These are phyloP conservation scores for Drosophila quadrilineata DNA, from an alignment of 1,140 invertebrate species.

Conservation along the genomic window DNA sequence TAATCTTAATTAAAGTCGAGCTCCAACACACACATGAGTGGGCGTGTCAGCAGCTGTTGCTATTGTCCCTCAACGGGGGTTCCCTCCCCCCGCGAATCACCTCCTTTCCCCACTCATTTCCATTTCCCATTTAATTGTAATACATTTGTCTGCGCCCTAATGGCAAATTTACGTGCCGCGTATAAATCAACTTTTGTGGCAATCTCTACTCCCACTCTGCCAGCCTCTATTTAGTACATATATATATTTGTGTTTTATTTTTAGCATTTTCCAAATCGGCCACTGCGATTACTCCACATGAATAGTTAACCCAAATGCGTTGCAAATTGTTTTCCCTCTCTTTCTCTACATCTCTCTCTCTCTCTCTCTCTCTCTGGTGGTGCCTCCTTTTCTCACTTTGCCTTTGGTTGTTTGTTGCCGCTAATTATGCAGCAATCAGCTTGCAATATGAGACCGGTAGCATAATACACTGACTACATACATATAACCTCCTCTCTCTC, in stretches of 20 bases:
- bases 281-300: slow-evolving; percentile 8
- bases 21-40: slow-evolving; percentile 30
- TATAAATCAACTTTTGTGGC: slow-evolving; percentile 70
- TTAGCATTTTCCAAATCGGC: slow-evolving; percentile 51
- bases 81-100: too few species aligned
- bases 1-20: slow-evolving; percentile 75
- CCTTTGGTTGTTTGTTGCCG: slow-evolving; percentile 10
- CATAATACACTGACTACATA: slow-evolving; percentile 51
- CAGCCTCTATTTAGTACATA: too few species aligned
- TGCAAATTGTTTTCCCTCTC: slow-evolving; percentile 64
- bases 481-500: too few species aligned
- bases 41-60: slow-evolving; percentile 59
- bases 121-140: slow-evolving; percentile 73
- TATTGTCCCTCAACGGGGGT: slow-evolving; percentile 17
- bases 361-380: too few species aligned
- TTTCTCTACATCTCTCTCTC: too few species aligned
- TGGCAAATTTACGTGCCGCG: slow-evolving; percentile 71
- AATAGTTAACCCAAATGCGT: slow-evolving; percentile 39
- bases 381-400: too few species aligned
- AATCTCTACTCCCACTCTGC: too few species aligned
- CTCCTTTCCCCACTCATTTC: background rate
- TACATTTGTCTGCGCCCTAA: slow-evolving; percentile 73
- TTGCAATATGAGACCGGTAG: slow-evolving; percentile 1
- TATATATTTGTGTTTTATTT: slow-evolving; percentile 72
- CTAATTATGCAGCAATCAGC: slow-evolving; percentile 62